Evolutionary conservation across 1,140 invertebrate genomes (phyloP), one percentile per base, ranked within the genome.

Genomic region (Drosophila varians): DNA sequence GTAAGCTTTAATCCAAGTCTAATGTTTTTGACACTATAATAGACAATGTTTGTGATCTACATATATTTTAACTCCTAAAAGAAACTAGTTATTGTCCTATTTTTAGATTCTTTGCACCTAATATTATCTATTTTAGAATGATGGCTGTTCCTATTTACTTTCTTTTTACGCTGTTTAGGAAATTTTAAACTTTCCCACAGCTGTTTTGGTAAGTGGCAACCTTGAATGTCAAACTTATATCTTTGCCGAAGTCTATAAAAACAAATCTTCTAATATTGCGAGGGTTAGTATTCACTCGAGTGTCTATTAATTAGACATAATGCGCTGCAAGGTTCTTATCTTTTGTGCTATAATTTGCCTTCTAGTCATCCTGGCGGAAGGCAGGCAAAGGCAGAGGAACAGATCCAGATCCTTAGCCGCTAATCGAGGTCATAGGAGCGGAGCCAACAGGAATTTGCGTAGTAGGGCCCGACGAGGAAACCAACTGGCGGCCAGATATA

Each of bases 341-440:
- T 18, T 71, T 11, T 71, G 68, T 43, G 52, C n/a, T 0, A 2
- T 71, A 3, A 42, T 71, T 12, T 71, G 68, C 12, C 68, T 71
- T 4, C 14, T 71, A 0, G 68, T 58, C 2, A 16, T 71, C 3
- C 25, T 71, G 54, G 25, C 56, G 4, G 68, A 71, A 11, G 46
- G 65, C 14, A 71, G 46, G 36, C 36, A 58, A 4, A 58, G 53
- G 31, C 49, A 16, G 12, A 36, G 23, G 6, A 40, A 34, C 1
- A 42, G 14, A 12, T 23, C 45, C 4, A 55, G 49, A 19, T 47
- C 65, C 3, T 2, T 48, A 25, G 61, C 61, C 1, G 34, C n/a
- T 12, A 38, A 16, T 12, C n/a, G 16, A 38, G 36, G 36, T 14
- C n/a, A 38, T 5, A 18, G 18, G 9, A 38, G 16, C 5, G 12